These are phyloP conservation scores for Lepidostoma basale DNA, from an alignment of 1,140 invertebrate species.

Conservation along the genomic window DNA sequence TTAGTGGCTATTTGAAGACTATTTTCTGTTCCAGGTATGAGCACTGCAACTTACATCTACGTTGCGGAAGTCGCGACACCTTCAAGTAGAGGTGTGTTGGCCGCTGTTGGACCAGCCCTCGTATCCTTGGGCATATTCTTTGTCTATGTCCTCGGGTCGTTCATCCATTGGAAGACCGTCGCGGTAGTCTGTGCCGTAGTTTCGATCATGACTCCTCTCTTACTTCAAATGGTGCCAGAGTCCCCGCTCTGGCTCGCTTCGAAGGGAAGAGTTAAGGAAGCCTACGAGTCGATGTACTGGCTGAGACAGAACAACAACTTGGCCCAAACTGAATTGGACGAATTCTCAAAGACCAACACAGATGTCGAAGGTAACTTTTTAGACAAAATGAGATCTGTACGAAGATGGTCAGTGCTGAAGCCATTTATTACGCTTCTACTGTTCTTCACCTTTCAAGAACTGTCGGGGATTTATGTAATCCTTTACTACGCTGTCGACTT, in stretches of 20 bases:
- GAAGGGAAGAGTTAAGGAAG: constrained; percentile 62
- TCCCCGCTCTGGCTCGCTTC: constrained; percentile 69
- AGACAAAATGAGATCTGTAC: constrained; percentile 51
- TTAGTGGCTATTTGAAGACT: too few species aligned
- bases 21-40: constrained; percentile 61
- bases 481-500: constrained; percentile 78
- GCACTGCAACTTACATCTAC: constrained; percentile 66
- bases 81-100: constrained; percentile 61
- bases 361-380: constrained; percentile 54
- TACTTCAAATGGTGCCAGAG: constrained; percentile 72
- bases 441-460: constrained; percentile 74
- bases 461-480: constrained; percentile 76
- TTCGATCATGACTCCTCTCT: constrained; percentile 62
- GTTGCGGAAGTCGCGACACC: constrained; percentile 66
- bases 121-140: constrained; percentile 71
- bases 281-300: constrained; percentile 63
- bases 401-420: constrained; percentile 60
- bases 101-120: constrained; percentile 67
- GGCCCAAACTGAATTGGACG: constrained; percentile 65
- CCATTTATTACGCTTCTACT: constrained; percentile 68
- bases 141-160: constrained; percentile 67
- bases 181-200: constrained; percentile 67
- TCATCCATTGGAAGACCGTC: constrained; percentile 67
- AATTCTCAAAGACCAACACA: constrained; percentile 57
- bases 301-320: constrained; percentile 62